Percentiles rank a stretch among this genome's conserved stretches.
phyloP scores from a whole-genome alignment of 2,113 vertebrate genomes.

The Aplodontia rufa region DNA sequence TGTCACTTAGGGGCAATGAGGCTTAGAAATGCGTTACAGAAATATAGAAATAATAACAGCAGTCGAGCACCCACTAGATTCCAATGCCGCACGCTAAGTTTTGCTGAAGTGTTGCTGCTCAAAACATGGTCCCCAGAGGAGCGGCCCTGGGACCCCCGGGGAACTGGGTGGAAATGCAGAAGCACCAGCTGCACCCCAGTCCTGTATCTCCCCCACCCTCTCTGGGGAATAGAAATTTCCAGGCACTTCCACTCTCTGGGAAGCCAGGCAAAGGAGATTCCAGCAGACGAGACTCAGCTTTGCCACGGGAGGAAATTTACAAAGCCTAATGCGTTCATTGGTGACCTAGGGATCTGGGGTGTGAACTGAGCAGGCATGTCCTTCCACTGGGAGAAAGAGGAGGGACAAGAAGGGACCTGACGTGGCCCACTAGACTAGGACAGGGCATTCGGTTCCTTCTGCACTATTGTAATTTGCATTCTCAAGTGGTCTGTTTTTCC shows the following conservation, averaged over 20 bases:
- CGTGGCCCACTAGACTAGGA: rapidly evolving
- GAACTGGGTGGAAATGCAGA: not conserved
- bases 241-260: not conserved
- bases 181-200: not conserved
- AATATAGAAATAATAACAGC: not conserved
- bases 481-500: not conserved
- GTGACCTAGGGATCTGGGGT: not conserved
- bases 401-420: rapidly evolving
- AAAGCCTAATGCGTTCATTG: rapidly evolving
- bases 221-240: not conserved
- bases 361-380: not conserved
- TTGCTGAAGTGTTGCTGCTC: not conserved
- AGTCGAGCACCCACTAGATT: too few relatives aligned
- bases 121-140: not conserved
- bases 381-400: not conserved
- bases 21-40: not conserved
- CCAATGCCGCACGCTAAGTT: not conserved
- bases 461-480: not conserved
- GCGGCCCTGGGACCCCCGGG: not conserved
- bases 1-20: not conserved
- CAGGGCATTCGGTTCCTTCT: not conserved
- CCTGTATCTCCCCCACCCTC: rapidly evolving
- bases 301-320: not conserved
- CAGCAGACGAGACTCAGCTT: too few relatives aligned
- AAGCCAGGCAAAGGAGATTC: not conserved